Conservation (phyloP, 2,888 invertebrate genomes). For the Apotomis betuletana region DNA sequence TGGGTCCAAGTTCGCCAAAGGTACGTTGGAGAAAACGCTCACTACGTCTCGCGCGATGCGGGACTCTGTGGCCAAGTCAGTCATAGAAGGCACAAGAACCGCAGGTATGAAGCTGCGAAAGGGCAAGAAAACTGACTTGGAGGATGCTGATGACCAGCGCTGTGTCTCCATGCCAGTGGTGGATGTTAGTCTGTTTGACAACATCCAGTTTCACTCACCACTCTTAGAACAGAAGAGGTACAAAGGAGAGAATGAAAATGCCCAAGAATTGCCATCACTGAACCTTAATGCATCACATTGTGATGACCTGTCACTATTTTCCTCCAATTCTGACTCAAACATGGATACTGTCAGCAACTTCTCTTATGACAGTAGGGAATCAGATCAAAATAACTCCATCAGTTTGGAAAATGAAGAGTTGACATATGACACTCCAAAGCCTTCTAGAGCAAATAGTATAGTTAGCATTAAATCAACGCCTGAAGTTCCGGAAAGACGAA, state of each 20-base stretch:
- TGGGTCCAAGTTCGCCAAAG: constrained; percentile 74
- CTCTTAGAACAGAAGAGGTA: constrained; percentile 73
- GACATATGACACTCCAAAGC: constrained; percentile 73
- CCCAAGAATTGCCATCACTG: constrained; percentile 56
- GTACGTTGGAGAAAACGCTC: constrained; percentile 75
- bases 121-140: constrained; percentile 59
- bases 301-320: constrained; percentile 71
- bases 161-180: constrained; percentile 83
- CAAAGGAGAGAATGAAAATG: constrained; percentile 54
- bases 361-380: constrained; percentile 67
- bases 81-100: constrained; percentile 85
- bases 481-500: constrained; percentile 66
- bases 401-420: constrained; percentile 56
- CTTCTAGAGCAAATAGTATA: constrained; percentile 67
- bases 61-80: constrained; percentile 83
- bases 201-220: constrained; percentile 86
- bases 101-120: constrained; percentile 78
- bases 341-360: constrained; percentile 69
- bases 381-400: constrained; percentile 54
- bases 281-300: constrained; percentile 64
- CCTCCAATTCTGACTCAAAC: constrained; percentile 70
- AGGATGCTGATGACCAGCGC: constrained; percentile 63
- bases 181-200: constrained; percentile 85
- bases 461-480: constrained; percentile 62
- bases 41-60: constrained; percentile 79